Evolutionary conservation across 2,797 vertebrate genomes (phyloP).

Genomic region (Antrozous pallidus): DNA sequence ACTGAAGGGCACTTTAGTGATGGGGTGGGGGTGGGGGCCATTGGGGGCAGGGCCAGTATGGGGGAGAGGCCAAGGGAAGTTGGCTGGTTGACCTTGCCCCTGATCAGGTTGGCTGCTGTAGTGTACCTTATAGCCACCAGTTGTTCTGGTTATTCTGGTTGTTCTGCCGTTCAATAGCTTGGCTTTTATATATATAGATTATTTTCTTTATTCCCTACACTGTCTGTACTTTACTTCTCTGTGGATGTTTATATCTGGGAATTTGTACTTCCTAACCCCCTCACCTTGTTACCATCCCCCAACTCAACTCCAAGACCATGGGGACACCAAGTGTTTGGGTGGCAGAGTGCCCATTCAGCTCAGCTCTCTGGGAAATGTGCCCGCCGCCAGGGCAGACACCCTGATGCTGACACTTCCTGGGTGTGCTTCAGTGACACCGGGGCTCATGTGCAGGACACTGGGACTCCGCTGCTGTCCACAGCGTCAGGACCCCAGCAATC

Average conservation of each 20-base stretch:
- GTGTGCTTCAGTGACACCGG: not conserved
- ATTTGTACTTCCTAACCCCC: not conserved
- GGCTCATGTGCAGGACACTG: no score
- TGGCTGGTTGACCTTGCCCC: no score
- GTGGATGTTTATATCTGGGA: not conserved
- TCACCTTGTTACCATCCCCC: not conserved
- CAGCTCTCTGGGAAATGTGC: not conserved
- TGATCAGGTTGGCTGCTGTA: no score
- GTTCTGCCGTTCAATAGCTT: no score
- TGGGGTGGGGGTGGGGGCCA: rapidly evolving
- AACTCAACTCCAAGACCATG: not conserved
- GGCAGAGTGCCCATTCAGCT: not conserved
- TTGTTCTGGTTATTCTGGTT: no score
- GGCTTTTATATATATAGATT: no score
- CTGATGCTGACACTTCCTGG: not conserved
- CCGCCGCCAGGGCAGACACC: not conserved
- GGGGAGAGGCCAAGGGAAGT: no score
- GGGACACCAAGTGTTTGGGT: not conserved
- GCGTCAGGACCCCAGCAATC: no score
- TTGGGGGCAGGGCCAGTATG: no score
- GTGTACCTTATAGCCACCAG: rapidly evolving
- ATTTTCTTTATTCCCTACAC: no score
- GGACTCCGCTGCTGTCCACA: not conserved
- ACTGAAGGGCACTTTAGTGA: no score
- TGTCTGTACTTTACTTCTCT: not conserved